Conservation (phyloP, 2,797 vertebrate species). For the Thunnus albacares region DNA sequence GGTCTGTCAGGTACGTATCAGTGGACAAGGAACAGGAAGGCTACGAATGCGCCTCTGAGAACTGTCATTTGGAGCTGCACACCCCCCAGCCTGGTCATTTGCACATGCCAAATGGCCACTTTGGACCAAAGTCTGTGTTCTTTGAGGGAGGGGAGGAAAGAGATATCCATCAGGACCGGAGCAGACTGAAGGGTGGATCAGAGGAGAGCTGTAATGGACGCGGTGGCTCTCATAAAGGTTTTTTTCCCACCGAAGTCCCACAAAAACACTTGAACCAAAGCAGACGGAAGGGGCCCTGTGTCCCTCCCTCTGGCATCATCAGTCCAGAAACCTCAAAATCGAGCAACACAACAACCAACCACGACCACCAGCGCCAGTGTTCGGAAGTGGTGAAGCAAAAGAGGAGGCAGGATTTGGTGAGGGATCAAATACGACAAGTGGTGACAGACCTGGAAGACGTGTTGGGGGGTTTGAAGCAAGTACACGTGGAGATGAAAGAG, state of each 20-base stretch:
- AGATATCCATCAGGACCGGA: constrained; percentile 68
- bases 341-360: not conserved
- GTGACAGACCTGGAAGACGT: constrained; percentile 88
- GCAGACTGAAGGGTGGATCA: constrained; percentile 65
- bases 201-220: constrained; percentile 73
- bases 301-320: constrained; percentile 23
- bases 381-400: constrained; percentile 60
- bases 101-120: constrained; percentile 74
- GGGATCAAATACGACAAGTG: constrained; percentile 88
- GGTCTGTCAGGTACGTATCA: constrained; percentile 63
- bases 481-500: constrained; percentile 91
- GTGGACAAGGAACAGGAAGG: constrained; percentile 69
- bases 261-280: constrained; percentile 75
- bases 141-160: constrained; percentile 65
- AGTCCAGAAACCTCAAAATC: constrained; percentile 40
- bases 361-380: constrained; percentile 31
- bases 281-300: constrained; percentile 59
- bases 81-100: constrained; percentile 33
- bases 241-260: constrained; percentile 87
- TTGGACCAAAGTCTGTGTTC: constrained; percentile 53
- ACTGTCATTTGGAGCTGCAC: constrained; percentile 56
- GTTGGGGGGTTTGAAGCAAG: constrained; percentile 88
- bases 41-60: constrained; percentile 51
- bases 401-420: constrained; percentile 77
- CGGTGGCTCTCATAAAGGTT: constrained; percentile 55